Evolutionary conservation across 92 coral and sea anemone species (phyloP), one percentile per base, ranked within the genome.

Genomic region (Muricea muricata): DNA sequence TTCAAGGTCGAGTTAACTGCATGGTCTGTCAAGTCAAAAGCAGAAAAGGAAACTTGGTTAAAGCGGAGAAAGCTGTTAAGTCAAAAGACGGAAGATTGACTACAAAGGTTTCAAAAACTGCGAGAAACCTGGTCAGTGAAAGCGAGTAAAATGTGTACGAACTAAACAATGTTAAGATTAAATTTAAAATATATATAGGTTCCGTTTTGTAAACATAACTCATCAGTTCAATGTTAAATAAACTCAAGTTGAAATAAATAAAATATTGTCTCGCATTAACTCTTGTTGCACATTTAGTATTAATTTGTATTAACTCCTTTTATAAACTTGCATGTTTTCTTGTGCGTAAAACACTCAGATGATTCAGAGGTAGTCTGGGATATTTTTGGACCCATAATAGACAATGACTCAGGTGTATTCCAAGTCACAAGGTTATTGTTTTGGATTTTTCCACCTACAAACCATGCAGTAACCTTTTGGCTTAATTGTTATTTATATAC

Each of bases 41-140:
- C 9, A 4, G 42, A 37, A 37, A 37, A 37, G 9, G 42, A 37
- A 37, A 37, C 42, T 37, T 37, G 42, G 42, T 45, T 45, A 65
- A 65, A 65, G 72, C 39, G 72, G 72, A 65, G 72, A 65, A 65
- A 65, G 37, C 72, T 65, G 72, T 65, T 9, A 65, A 65, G 72
- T 65, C 72, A 65, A 65, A 39, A 65, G 72, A 65, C 37, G 72
- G 72, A 65, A 65, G 33, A 41, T 35, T 65, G 37, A 65, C 72
- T 20, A 65, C 31, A 29, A 65, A 65, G 37, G 31, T 41, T 65
- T 41, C 28, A 26, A 65, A 65, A 65, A 65, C 72, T 28, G 72
- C 72, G 8, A 65, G 37, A 61, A 61, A 61, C 69, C 69, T 20
- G 69, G 69, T 61, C 69, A 61, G 31, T 33, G 69, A 61, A 61